Evolutionary conservation across 1,140 invertebrate genomes (phyloP), one percentile per base, ranked within the genome.

Genomic region (Trinorchestia longiramus): DNA sequence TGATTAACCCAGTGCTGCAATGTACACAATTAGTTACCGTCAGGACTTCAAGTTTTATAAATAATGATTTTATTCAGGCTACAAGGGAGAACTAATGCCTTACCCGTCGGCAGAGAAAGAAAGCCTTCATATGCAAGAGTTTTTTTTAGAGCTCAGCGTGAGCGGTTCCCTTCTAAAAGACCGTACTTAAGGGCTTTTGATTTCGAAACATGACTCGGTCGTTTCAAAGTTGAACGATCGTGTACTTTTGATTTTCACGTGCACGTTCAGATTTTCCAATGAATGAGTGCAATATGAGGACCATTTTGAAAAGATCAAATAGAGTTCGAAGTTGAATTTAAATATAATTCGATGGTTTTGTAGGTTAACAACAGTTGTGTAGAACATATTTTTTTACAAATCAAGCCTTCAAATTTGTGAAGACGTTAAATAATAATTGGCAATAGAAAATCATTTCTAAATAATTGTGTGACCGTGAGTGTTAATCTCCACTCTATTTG

Each of bases 31-130:
- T 94, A 94, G 92, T 94, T 94, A 94, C 41, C 92, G 92, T 94
- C 92, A 94, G 92, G 40, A 36, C 92, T 43, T 94, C 92, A 94
- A 94, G 43, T 94, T 94, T 94, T 94, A 94, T 94, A 94, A 94
- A 94, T 94, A 94, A 94, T 94, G 92, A 94, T 94, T 94, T 94
- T 94, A 94, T 94, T 94, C 92, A 94, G 43, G 92, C 92, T 94
- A 94, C 92, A 94, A 91, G 92, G 92, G 92, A 94, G 92, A 94
- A 94, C 92, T 94, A 94, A 94, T 94, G 92, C 43, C 41, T 47
- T 42, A 43, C 88, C 43, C 88, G 88, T 91, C 43, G 43, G 92
- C 92, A 45, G 44, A 45, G 92, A 94, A 94, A 43, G 92, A 94
- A 94, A 43, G 92, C 92, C 43, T 94, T 94, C 92, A 94, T 94